Percentiles rank a stretch among this genome's conserved stretches.
Conservation (phyloP, 2,888 invertebrate genomes). For the Autographa pulchrina region DNA sequence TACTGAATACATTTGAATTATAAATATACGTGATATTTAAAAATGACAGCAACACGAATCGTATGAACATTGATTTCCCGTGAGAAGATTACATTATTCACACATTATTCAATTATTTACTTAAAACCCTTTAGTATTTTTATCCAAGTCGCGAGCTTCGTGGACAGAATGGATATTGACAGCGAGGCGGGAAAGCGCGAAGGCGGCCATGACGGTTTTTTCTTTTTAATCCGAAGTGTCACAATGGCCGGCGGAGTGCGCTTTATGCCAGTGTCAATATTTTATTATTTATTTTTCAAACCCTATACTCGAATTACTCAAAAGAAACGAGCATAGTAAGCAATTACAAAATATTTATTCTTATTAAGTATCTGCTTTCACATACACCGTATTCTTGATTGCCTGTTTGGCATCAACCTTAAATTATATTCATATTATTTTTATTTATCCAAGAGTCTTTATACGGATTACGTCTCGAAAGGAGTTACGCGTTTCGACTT, state of each 20-base stretch:
- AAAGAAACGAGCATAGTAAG: constrained; percentile 45
- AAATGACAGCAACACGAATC: constrained; percentile 53
- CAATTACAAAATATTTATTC: constrained; percentile 58
- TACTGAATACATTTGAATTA: constrained; percentile 45
- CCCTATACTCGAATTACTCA: constrained; percentile 56
- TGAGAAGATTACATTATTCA: constrained; percentile 66
- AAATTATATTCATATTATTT: constrained; percentile 58
- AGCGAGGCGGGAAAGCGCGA: constrained; percentile 76
- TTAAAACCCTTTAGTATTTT: constrained; percentile 67
- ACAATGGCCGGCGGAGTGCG: constrained; percentile 64
- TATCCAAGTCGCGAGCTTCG: constrained; percentile 66
- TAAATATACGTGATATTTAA: constrained; percentile 54
- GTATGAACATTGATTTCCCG: constrained; percentile 52
- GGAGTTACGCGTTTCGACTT: constrained; percentile 66
- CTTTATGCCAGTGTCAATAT: constrained; percentile 68
- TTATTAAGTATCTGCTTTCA: constrained; percentile 56
- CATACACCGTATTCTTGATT: constrained; percentile 40
- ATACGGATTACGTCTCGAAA: constrained; percentile 72
- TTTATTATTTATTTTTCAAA: constrained; percentile 52
- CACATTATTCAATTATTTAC: constrained; percentile 67
- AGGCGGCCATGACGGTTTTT: constrained; percentile 75
- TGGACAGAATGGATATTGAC: constrained; percentile 75
- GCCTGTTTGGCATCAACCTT: constrained; percentile 51
- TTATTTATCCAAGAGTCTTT: constrained; percentile 59
- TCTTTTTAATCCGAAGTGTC: constrained; percentile 75